Base-by-base conservation (phyloP, 2,113 vertebrate species). In the Lepidothrix coronata region DNA sequence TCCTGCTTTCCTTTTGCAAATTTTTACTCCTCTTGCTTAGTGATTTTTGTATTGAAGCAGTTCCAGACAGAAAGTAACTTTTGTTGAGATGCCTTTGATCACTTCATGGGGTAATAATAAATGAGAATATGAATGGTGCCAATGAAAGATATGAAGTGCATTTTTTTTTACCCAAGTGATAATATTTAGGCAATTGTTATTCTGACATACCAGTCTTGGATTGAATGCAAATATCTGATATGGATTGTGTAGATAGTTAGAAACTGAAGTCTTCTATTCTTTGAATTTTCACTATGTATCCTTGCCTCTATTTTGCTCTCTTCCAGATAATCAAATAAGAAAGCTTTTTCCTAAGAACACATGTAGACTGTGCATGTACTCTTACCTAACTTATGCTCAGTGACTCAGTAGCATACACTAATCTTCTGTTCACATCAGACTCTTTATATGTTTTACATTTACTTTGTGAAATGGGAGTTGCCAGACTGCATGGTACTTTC, bases 401-500 rank as follows among this genome's bases (percentile, higher is more conserved):
- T 88, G 82, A 95, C 63, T 85, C 88, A 96, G 31, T 76, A 85
- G 22, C 33, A 62, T 28, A 51, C 27, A 46, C 24, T 86, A 86
- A 91, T 83, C 90, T 95, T 80, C 59, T 81, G 44, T 84, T 86
- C 75, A 46, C 59, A 76, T 90, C 86, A 95, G 71, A 33, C 16
- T 74, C 12, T 72, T 65, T 84, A 58, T 65, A 66, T 58, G 61
- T 89, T 74, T 89, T 22, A 67, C 82, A 79, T 95, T 91, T 88
- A 46, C 84, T 95, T 96, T 96, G 85, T 73, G 57, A 57, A 72
- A 57, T 83, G 78, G 93, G 91, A 91, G 95, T 94, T 95, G 43
- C 76, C 76, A 91, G 58, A 14, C 17, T 39, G 35, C 51, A 13
- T 68, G 58, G 39, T 59, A 90, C 82, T 95, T 78, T 78, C 46